Evolutionary conservation across 2,113 vertebrate genomes (phyloP).

Genomic region (Oenanthe oenanthe): DNA sequence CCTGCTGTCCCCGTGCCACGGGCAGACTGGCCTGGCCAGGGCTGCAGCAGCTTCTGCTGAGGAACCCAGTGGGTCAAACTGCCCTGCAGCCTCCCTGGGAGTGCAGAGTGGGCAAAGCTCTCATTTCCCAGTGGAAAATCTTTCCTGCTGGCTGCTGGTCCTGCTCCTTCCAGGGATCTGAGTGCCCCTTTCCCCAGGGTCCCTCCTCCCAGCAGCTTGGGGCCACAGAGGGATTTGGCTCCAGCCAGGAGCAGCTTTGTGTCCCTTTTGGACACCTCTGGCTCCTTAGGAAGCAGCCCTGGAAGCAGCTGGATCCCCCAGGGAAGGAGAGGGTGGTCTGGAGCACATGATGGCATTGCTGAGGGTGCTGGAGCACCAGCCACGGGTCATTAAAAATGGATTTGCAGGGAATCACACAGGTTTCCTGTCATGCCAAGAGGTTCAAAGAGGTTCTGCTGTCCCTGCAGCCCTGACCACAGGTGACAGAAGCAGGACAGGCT

Average conservation of each 20-base stretch:
- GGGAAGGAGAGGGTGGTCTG: background rate
- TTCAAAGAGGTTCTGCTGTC: no score
- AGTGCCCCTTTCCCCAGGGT: background rate
- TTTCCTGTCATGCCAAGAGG: background rate
- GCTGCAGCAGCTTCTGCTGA: background rate
- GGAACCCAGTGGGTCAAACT: background rate
- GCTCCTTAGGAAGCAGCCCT: background rate
- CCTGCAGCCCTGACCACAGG: background rate
- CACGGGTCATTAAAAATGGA: background rate
- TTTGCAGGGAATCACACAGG: background rate
- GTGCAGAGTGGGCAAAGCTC: background rate
- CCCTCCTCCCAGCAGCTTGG: background rate
- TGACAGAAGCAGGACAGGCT: background rate
- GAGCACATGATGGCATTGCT: background rate
- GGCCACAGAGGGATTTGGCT: background rate
- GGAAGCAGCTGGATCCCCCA: background rate
- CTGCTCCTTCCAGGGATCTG: background rate
- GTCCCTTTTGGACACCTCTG: background rate
- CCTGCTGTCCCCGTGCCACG: rapidly evolving
- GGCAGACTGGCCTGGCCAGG: background rate
- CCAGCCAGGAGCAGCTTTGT: background rate
- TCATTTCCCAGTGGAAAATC: background rate
- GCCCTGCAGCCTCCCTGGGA: background rate
- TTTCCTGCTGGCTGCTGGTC: background rate
- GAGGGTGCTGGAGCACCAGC: background rate